Percentiles rank a stretch among this genome's conserved stretches.
Conservation (phyloP, 1,140 invertebrate species). For the Scaptomyza hsui region DNA sequence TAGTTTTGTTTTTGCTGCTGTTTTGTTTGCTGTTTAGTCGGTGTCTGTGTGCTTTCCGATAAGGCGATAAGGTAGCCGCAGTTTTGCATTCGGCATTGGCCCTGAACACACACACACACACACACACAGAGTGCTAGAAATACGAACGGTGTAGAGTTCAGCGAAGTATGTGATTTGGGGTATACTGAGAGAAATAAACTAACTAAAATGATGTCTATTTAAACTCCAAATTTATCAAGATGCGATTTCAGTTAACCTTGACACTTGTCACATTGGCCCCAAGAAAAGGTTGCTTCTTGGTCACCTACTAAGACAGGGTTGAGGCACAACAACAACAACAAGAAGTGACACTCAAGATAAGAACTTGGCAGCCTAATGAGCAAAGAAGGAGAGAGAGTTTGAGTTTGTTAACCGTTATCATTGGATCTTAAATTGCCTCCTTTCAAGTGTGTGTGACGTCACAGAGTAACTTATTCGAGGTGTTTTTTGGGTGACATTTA, state of each 20-base stretch:
- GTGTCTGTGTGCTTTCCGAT: conserved; percentile 31
- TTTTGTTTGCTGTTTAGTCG: conserved; percentile 35
- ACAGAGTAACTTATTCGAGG: background rate
- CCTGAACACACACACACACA: conserved; percentile 18
- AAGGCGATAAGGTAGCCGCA: conserved; percentile 56
- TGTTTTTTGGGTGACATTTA: too few relatives aligned
- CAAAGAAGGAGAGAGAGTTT: too few relatives aligned
- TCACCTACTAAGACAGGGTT: conserved; percentile 19
- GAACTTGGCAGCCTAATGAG: too few relatives aligned
- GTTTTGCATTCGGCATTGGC: conserved; percentile 57
- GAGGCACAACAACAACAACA: conserved; percentile 12
- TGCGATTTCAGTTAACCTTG: conserved; percentile 18
- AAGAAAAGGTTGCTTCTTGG: too few relatives aligned
- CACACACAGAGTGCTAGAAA: too few relatives aligned
- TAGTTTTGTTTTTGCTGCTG: conserved; percentile 17
- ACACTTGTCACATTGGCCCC: conserved; percentile 17
- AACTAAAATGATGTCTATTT: background rate
- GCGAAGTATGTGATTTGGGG: background rate
- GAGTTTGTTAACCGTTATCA: conserved; percentile 14
- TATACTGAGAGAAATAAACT: conserved; percentile 9
- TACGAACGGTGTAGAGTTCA: background rate
- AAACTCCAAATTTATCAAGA: background rate
- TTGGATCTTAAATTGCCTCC: background rate
- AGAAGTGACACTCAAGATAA: conserved; percentile 28
- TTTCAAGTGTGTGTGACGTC: background rate